Conservation (phyloP, 2,113 vertebrate species). For the Pollimyrus isidori region DNA sequence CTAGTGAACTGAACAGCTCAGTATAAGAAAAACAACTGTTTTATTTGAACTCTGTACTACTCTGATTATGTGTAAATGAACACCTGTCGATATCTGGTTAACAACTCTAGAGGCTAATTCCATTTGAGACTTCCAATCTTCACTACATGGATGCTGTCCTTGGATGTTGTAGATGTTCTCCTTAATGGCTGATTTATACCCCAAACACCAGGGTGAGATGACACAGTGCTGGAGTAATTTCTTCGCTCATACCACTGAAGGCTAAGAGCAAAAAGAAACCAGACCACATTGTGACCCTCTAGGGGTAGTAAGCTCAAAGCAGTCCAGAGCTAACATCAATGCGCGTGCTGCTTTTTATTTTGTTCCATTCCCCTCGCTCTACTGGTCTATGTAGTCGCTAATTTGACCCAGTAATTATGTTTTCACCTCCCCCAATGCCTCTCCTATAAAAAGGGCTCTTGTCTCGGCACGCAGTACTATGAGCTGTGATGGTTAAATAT, state of each 20-base stretch:
- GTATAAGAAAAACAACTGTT: neutral
- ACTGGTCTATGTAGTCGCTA: neutral
- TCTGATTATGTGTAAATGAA: constrained; percentile 8
- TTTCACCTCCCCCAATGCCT: neutral
- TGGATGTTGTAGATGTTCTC: neutral
- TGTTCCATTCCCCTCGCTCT: neutral
- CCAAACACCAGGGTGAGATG: neutral
- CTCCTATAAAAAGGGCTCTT: neutral
- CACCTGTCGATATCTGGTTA: neutral
- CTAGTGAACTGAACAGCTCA: neutral
- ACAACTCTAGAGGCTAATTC: neutral
- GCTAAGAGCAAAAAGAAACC: neutral
- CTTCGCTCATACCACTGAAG: neutral
- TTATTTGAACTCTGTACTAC: neutral
- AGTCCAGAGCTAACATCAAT: neutral
- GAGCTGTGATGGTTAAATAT: neutral
- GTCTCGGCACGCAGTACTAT: neutral
- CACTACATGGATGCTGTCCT: neutral
- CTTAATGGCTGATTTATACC: neutral
- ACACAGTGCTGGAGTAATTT: neutral
- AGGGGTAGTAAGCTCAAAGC: neutral
- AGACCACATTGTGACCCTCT: neutral
- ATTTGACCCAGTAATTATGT: neutral
- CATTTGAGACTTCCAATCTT: neutral
- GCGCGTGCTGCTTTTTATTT: neutral